phyloP scores from a whole-genome alignment of 30 jellyfish, hydroid and myxozoan genomes.

The Turritopsis rubra region DNA sequence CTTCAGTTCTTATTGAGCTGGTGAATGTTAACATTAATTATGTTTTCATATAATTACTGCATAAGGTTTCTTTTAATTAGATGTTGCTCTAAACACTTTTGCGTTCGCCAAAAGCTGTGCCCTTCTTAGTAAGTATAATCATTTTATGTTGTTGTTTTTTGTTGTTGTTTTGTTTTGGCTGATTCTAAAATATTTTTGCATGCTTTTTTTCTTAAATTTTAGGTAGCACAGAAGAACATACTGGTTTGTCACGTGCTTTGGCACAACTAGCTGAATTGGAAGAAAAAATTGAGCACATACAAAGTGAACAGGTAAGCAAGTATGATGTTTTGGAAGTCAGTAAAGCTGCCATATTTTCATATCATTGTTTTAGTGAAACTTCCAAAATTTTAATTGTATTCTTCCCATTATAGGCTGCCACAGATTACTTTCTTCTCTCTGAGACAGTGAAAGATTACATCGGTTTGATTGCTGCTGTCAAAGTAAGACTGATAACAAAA shows the following conservation, averaged over 20 bases:
- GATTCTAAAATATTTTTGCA: neutral
- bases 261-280: conserved; percentile 92
- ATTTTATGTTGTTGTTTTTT: neutral
- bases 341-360: neutral
- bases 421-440: conserved; percentile 64
- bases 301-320: conserved; percentile 69
- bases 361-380: neutral
- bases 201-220: neutral
- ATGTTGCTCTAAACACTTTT: conserved; percentile 63
- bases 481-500: conserved; percentile 35
- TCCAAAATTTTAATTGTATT: neutral
- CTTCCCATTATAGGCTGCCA: conserved; percentile 45
- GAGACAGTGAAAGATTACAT: conserved; percentile 83
- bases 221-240: conserved; percentile 93
- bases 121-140: conserved; percentile 55
- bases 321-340: neutral
- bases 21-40: neutral
- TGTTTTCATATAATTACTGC: neutral
- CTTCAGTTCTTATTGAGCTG: neutral
- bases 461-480: conserved; percentile 72
- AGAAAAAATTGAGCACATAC: conserved; percentile 89
- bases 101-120: conserved; percentile 78
- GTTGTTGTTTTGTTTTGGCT: neutral
- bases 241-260: conserved; percentile 76
- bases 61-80: conserved; percentile 28